These are phyloP conservation scores for Sylvilagus floridanus DNA, from an alignment of 2,797 vertebrate genomes.

Conservation along the genomic window DNA sequence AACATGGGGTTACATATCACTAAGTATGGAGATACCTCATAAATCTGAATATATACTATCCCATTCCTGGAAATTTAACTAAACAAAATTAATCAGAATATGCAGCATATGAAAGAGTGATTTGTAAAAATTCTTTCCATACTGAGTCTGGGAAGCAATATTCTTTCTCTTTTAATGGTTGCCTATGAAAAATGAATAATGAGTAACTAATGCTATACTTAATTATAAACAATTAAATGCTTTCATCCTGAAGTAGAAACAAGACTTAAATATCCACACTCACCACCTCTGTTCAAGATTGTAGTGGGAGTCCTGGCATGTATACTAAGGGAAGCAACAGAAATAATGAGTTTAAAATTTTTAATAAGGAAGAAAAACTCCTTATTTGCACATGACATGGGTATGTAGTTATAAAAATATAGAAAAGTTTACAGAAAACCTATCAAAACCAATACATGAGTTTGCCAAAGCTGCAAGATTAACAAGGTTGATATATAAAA, in stretches of 20 bases:
- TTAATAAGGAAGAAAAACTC: neutral
- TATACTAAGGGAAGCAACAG: slow-evolving; percentile 9
- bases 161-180: neutral
- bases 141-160: neutral
- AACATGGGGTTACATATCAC: too few relatives aligned
- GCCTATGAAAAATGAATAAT: neutral
- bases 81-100: too few relatives aligned
- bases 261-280: neutral
- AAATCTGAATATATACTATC: too few relatives aligned
- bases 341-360: neutral
- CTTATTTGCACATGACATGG: neutral
- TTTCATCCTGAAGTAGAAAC: neutral
- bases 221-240: neutral
- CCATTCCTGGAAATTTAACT: too few relatives aligned
- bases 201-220: neutral
- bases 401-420: neutral
- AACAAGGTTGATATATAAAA: slow-evolving; percentile 17
- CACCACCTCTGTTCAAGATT: neutral
- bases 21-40: too few relatives aligned
- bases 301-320: neutral
- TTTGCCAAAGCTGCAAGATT: neutral
- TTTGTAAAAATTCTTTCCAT: neutral
- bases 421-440: neutral
- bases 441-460: neutral
- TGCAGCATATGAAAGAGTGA: too few relatives aligned